Evolutionary conservation across 2,113 vertebrate genomes (phyloP), one percentile per base, ranked within the genome.

Genomic region (Vireo altiloquus): DNA sequence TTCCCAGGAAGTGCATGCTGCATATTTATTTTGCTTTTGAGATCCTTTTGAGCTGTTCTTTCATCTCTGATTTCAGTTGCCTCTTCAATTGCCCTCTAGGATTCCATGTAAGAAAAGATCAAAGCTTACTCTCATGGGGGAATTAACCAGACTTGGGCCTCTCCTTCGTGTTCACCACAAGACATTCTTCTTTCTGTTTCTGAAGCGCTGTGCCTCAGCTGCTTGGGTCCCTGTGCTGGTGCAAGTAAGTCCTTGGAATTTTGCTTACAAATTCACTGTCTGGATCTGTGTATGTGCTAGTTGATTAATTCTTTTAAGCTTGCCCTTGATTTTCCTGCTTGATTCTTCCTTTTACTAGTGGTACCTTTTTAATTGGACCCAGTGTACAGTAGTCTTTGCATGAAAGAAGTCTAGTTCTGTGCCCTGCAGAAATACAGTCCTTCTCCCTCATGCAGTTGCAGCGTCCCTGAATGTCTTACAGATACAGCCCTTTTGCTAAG

Each of bases 131-230:
- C 87, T 99, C 52, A 94, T 60, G 28, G 99, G 99, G 4, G 84
- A 96, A 75, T 95, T 99, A 92, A 84, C 50, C n/a, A 97, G 91
- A 10, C 94, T 99, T 0, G 97, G 98, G 66, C 98, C 98, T 30
- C 97, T 98, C 72, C 96, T 99, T 93, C 89, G 71, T 44, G 92
- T 99, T 24, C 47, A 47, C 44, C 98, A 95, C 49, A 98, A 98
- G 9, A 76, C 89, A 3, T 99, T 99, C 94, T 99, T 99, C 97
- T 98, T 97, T 82, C 97, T 99, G 49, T 95, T 95, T 9, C 97
- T 98, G 93, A 98, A 95, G 60, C 95, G 92, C 61, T 89, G 86
- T 10, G 91, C 94, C 15, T 97, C 91, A 33, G 53, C 54, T 17
- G 31, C 59, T 40, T 93, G 60, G 25, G 82, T 98, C 4, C 96